phyloP scores from a whole-genome alignment of 64 coral and sea anemone genomes.

The Stichodactyla helianthus region DNA sequence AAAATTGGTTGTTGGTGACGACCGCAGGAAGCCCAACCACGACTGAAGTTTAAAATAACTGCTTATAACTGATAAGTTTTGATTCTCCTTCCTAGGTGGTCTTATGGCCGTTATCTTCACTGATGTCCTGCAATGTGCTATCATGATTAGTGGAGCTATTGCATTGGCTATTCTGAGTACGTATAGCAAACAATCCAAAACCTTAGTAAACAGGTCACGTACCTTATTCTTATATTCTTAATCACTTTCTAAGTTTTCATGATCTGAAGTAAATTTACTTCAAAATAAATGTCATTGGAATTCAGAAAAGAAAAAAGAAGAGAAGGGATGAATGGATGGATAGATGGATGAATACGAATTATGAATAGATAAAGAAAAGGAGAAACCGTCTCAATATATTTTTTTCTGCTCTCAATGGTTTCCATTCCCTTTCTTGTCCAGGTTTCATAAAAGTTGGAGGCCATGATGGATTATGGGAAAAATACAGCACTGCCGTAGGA shows the following conservation, averaged over 20 bases:
- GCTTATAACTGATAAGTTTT: neutral
- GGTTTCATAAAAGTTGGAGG: slow-evolving; percentile 87
- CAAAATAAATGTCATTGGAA: too few species aligned
- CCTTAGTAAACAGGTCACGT: too few species aligned
- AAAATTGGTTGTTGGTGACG: too few species aligned
- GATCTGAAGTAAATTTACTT: too few species aligned
- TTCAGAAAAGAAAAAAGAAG: too few species aligned
- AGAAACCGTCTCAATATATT: too few species aligned
- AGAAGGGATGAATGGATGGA: too few species aligned
- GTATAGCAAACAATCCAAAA: neutral
- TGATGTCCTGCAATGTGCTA: slow-evolving; percentile 55
- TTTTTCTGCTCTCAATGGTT: neutral
- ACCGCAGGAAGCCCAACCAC: too few species aligned
- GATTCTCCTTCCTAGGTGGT: slow-evolving; percentile 30
- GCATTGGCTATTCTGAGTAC: slow-evolving; percentile 45
- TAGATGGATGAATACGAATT: too few species aligned
- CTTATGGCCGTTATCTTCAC: slow-evolving; percentile 65
- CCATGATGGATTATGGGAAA: slow-evolving; percentile 62
- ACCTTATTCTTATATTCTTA: too few species aligned
- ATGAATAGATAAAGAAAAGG: too few species aligned
- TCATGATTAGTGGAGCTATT: slow-evolving; percentile 63
- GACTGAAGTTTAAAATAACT: neutral
- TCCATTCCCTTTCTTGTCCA: neutral
- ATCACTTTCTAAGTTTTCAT: too few species aligned
- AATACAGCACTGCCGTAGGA: slow-evolving; percentile 59